Evolutionary conservation across 2,797 vertebrate genomes (phyloP).

Genomic region (Chlorospingus semifuscus): DNA sequence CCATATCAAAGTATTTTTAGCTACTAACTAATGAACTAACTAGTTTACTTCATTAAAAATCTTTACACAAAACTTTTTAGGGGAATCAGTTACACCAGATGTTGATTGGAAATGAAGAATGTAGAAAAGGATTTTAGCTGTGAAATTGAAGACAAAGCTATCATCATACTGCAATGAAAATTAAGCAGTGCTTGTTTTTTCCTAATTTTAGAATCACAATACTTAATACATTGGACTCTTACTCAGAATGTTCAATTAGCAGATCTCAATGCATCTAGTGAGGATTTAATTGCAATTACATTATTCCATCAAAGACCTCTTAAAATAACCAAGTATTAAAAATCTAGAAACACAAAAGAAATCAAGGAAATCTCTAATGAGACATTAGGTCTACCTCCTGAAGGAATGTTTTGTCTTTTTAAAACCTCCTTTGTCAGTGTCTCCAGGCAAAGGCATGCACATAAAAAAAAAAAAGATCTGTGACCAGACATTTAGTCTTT

Average conservation of each 20-base stretch:
- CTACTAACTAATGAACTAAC: background rate
- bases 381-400: background rate
- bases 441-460: background rate
- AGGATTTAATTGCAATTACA: constrained; percentile 22
- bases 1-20: background rate
- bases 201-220: background rate
- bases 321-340: constrained; percentile 22
- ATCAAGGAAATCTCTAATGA: background rate
- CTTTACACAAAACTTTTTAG: background rate
- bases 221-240: background rate
- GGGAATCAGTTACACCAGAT: background rate
- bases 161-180: background rate
- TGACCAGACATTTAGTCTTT: background rate
- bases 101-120: background rate
- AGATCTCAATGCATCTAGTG: background rate
- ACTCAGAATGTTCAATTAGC: background rate
- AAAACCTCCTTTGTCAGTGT: background rate
- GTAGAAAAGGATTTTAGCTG: background rate
- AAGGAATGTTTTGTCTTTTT: background rate
- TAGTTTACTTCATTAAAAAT: background rate
- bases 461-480: background rate
- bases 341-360: constrained; percentile 9
- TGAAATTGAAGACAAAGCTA: background rate
- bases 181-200: background rate
- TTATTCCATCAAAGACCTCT: background rate